Evolutionary conservation across 1,140 invertebrate genomes (phyloP), one percentile per base, ranked within the genome.

Genomic region (Tetramorium parvispinum): DNA sequence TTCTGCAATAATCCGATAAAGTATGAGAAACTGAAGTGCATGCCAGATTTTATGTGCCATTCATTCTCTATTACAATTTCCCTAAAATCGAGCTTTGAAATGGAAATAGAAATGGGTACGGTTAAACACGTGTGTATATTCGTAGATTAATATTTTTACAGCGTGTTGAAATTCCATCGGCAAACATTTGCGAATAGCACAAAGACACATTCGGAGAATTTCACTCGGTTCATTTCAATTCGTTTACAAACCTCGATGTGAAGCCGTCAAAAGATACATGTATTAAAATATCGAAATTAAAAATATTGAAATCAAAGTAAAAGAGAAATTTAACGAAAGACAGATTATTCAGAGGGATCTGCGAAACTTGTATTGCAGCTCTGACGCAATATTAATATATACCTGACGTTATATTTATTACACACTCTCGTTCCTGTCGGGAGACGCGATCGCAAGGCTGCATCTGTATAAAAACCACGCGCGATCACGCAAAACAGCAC

Each of bases 61-160:
- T 27, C 21, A 16, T 32, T 27, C 21, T n/a, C 32, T 65, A 65
- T n/a, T 43, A 61, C 5, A 24, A 63, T 61, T 77, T 63, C 3
- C 16, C 16, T 46, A 43, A 27, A 43, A 63, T 43, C 40, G 46
- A 4, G 18, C 32, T 63, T 43, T 46, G 40, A 61, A 4, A 18
- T 43, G 4, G 21, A 37, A 32, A 11, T 18, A n/a, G 21, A 59
- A 59, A 57, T 40, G n/a, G 21, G 43, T 27, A 49, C 13, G 4
- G 2, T 63, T 49, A 65, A 78, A 63, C 24, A 6, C 24, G 59
- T 55, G 40, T 37, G 32, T 55, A 37, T 11, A 37, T n/a, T 49
- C 40, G 24, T 63, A 32, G 57, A 49, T 11, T 65, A 65, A 78
- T 78, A 78, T 78, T 78, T 78, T 77, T 61, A 43, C 24, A 65